phyloP scores from a whole-genome alignment of 1,140 invertebrate genomes.

The Habropoda laboriosa region DNA sequence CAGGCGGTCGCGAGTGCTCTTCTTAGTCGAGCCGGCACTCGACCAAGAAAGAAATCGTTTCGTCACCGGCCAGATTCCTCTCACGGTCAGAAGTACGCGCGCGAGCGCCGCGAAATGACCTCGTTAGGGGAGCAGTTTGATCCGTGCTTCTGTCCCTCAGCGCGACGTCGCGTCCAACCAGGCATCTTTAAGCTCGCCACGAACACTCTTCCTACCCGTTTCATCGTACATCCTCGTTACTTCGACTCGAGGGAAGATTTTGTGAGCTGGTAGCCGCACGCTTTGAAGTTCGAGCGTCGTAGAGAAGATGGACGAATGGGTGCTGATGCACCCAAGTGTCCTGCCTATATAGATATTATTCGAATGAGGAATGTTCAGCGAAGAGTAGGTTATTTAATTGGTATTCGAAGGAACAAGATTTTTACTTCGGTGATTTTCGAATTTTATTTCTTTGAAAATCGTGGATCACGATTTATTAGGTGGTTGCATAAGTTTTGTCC shows the following conservation, averaged over 20 bases:
- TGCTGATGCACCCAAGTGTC: not conserved
- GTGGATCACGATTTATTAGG: not conserved
- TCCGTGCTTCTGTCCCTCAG: too few relatives aligned
- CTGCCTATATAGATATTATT: too few relatives aligned
- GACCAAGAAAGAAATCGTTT: slow-evolving; percentile 50
- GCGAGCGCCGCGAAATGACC: slow-evolving; percentile 31
- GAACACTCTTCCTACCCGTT: not conserved
- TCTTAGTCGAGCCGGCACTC: slow-evolving; percentile 22
- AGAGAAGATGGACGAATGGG: not conserved
- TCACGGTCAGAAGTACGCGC: slow-evolving; percentile 41
- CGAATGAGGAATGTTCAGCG: not conserved
- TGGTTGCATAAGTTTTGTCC: too few relatives aligned
- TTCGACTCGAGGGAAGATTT: not conserved
- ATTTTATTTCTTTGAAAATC: not conserved
- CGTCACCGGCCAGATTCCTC: slow-evolving; percentile 17
- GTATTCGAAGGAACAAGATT: not conserved
- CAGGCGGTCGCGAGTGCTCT: slow-evolving; percentile 6
- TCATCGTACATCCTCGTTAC: not conserved
- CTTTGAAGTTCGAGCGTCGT: not conserved
- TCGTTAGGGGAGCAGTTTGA: slow-evolving; percentile 47
- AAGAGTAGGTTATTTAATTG: not conserved
- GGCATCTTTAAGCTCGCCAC: too few relatives aligned
- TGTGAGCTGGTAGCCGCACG: not conserved
- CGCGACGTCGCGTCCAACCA: too few relatives aligned
- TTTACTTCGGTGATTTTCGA: too few relatives aligned